Conservation (phyloP, 2,888 invertebrate species). For the Melolontha melolontha region DNA sequence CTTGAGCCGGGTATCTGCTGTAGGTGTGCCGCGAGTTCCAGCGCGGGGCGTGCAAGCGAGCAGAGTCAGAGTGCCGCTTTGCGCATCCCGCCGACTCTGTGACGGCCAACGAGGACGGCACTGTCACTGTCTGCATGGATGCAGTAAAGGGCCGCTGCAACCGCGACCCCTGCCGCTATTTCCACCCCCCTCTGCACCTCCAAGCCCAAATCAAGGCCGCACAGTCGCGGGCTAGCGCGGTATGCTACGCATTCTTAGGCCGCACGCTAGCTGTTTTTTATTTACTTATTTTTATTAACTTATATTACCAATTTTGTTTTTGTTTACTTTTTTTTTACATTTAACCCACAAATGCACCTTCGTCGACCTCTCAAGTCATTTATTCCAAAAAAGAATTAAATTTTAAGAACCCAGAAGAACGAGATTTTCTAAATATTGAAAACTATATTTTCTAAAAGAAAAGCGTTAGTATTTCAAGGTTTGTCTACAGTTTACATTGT, state of each 20-base stretch:
- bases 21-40: slow-evolving; percentile 99
- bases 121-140: slow-evolving; percentile 99
- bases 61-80: slow-evolving; percentile 98
- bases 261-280: slow-evolving; percentile 64
- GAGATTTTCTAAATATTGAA: too few species aligned
- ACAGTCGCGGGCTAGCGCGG: slow-evolving; percentile 93
- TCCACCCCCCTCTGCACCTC: slow-evolving; percentile 99
- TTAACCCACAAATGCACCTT: slow-evolving; percentile 6
- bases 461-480: neutral
- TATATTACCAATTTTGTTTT: slow-evolving; percentile 55
- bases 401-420: too few species aligned
- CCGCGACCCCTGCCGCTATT: slow-evolving; percentile 99
- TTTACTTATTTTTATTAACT: slow-evolving; percentile 66
- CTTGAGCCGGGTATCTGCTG: slow-evolving; percentile 68
- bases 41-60: slow-evolving; percentile 98
- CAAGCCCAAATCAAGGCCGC: slow-evolving; percentile 98
- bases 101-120: slow-evolving; percentile 97
- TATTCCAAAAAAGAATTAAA: too few species aligned
- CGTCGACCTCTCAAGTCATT: too few species aligned
- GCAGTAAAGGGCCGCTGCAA: slow-evolving; percentile 98
- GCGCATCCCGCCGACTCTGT: slow-evolving; percentile 98
- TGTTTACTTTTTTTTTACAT: slow-evolving; percentile 42
- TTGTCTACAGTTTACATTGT: too few species aligned
- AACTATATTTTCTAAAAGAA: neutral
- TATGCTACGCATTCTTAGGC: slow-evolving; percentile 78